A percentile compares a stretch with the other conserved stretches of the same genome.
Evolutionary conservation across 2,113 vertebrate genomes (phyloP).

Genomic region (Cryptotis parvus): DNA sequence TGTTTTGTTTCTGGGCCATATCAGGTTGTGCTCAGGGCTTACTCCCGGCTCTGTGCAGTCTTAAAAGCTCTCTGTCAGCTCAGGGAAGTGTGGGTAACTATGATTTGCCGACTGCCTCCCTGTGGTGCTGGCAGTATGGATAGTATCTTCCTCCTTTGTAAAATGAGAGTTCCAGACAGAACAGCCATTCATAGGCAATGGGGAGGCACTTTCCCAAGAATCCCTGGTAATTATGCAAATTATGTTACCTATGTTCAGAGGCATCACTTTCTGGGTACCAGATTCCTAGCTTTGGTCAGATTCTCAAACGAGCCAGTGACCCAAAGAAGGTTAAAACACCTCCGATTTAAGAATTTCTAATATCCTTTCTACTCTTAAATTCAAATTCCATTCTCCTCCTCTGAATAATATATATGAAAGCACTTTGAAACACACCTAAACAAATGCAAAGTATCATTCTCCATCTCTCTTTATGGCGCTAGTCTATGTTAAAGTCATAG

Average conservation of each 20-base stretch:
- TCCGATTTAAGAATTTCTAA: slow-evolving; percentile 34
- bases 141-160: slow-evolving; percentile 9
- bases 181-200: neutral
- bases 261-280: neutral
- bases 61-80: neutral
- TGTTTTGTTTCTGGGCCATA: too few species aligned
- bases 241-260: neutral
- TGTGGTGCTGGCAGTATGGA: neutral
- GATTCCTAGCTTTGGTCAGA: slow-evolving; percentile 1
- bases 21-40: too few species aligned
- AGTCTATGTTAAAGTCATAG: slow-evolving; percentile 56
- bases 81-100: neutral
- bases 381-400: slow-evolving; percentile 60
- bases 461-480: slow-evolving; percentile 57
- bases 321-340: slow-evolving; percentile 44
- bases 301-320: slow-evolving; percentile 41
- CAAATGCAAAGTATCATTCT: slow-evolving; percentile 69
- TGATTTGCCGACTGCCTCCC: neutral
- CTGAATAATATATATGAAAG: slow-evolving; percentile 70
- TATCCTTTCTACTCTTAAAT: slow-evolving; percentile 55
- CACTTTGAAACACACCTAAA: slow-evolving; percentile 67
- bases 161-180: slow-evolving; percentile 36
- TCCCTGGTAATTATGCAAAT: neutral
- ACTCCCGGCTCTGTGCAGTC: too few species aligned
- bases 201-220: too few species aligned